phyloP scores from a whole-genome alignment of 2,888 invertebrate species.

The Abrostola triplasia region DNA sequence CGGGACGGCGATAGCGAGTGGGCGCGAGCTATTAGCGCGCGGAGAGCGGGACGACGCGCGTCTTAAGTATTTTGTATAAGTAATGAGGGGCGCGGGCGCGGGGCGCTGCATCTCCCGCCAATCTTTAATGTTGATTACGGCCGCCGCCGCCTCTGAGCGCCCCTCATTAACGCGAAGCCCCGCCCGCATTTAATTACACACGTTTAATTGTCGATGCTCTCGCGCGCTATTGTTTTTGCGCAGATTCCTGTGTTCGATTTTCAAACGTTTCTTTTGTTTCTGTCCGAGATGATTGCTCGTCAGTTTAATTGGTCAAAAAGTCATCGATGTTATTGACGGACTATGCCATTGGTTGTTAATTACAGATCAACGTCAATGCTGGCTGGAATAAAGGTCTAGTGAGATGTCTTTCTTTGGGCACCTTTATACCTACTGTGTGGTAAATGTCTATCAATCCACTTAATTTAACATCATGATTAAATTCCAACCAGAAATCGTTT shows the following conservation, averaged over 20 bases:
- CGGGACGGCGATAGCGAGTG: constrained; percentile 87
- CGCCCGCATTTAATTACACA: constrained; percentile 87
- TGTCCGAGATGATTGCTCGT: constrained; percentile 62
- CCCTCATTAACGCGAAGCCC: constrained; percentile 86
- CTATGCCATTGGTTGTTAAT: constrained; percentile 33
- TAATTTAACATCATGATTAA: background rate
- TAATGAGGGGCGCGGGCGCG: constrained; percentile 88
- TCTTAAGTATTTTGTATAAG: constrained; percentile 89
- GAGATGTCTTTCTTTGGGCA: background rate
- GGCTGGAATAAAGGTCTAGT: background rate
- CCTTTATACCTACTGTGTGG: background rate
- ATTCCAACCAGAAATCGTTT: background rate
- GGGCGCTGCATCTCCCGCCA: constrained; percentile 87
- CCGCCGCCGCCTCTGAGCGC: constrained; percentile 85
- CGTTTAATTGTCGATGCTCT: constrained; percentile 77
- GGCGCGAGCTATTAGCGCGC: constrained; percentile 91
- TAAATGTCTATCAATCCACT: background rate
- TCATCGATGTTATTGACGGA: constrained; percentile 16
- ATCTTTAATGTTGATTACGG: constrained; percentile 88
- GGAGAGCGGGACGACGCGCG: constrained; percentile 89
- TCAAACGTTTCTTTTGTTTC: constrained; percentile 62
- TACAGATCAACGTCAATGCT: constrained; percentile 6
- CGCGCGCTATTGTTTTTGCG: constrained; percentile 70
- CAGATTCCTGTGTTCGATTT: constrained; percentile 65
- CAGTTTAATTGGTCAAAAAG: constrained; percentile 68